phyloP scores from a whole-genome alignment of 2,797 vertebrate genomes.

The Enteromius paludinosus region DNA sequence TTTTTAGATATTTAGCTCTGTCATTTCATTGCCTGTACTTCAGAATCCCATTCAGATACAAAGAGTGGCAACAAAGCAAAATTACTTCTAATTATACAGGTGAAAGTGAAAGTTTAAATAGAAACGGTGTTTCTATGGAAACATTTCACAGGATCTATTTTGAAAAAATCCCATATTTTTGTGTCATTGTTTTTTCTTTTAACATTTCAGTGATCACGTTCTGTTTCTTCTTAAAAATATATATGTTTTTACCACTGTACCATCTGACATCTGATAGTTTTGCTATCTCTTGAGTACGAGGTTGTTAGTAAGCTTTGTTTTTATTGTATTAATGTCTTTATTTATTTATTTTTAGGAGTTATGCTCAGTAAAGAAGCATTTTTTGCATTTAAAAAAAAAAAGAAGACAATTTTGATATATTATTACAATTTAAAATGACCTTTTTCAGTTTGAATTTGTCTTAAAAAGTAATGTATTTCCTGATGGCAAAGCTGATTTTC shows the following conservation, averaged over 20 bases:
- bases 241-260: not conserved
- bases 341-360: not conserved
- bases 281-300: not conserved
- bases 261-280: not conserved
- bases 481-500: not conserved
- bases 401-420: not conserved
- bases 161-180: not conserved
- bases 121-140: constrained; percentile 48
- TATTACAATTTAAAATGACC: not conserved
- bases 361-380: not conserved
- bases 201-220: not conserved
- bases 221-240: not conserved
- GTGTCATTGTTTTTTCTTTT: not conserved
- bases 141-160: constrained; percentile 22
- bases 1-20: not conserved
- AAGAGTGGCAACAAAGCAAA: constrained; percentile 23
- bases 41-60: constrained; percentile 12
- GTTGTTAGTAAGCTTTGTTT: not conserved
- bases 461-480: not conserved
- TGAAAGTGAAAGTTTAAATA: constrained; percentile 40
- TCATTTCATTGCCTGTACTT: not conserved
- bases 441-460: not conserved
- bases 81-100: not conserved
- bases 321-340: not conserved
- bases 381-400: not conserved